Conservation (phyloP, 2,113 vertebrate genomes). For the Chloroceryle aenea region DNA sequence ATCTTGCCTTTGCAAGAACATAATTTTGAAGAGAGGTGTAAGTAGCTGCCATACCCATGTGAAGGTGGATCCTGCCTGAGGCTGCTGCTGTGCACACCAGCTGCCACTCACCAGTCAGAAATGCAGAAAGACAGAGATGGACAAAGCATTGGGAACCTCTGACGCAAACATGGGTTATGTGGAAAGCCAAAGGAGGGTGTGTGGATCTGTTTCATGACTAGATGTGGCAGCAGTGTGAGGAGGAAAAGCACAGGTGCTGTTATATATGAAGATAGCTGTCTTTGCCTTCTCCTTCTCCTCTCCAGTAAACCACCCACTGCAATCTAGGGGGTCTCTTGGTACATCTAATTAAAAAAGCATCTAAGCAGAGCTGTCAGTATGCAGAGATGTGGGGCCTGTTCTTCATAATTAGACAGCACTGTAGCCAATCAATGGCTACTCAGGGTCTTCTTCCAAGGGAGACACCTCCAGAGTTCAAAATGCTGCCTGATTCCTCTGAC, state of each 20-base stretch:
- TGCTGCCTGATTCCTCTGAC: background rate
- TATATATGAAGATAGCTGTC: rapidly evolving
- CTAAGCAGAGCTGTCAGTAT: background rate
- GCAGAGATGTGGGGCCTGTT: background rate
- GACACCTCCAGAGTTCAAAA: background rate
- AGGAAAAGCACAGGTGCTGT: background rate
- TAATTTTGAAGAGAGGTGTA: background rate
- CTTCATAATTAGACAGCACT: background rate
- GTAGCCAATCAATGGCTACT: background rate
- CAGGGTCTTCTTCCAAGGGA: background rate
- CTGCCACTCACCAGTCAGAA: background rate
- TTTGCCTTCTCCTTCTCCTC: background rate
- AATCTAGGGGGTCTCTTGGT: background rate
- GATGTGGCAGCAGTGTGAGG: background rate
- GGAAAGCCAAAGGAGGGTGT: background rate
- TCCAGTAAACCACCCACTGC: background rate
- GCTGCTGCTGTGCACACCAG: background rate
- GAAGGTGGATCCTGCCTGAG: background rate
- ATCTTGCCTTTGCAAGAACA: background rate
- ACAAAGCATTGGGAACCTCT: background rate
- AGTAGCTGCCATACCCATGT: rapidly evolving
- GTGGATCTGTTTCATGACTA: background rate
- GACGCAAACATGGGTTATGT: background rate
- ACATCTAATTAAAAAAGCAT: background rate
- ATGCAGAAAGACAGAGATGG: rapidly evolving